Conservation (phyloP, 64 coral and sea anemone species). For the Montipora efflorescens region DNA sequence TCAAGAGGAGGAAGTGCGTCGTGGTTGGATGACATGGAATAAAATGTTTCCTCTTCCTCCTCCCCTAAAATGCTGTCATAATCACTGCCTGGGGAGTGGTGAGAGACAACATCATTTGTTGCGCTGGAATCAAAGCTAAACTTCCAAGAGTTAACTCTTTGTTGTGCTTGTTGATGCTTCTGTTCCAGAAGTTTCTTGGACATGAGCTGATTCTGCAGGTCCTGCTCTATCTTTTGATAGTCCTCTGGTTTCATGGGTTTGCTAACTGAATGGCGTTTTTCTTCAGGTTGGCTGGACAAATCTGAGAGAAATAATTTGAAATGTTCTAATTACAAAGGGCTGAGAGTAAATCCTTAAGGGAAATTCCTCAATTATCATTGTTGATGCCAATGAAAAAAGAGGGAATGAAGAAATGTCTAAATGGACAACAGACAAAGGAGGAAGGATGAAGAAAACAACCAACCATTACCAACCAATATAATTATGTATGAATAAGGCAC, state of each 20-base stretch:
- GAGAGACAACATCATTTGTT: slow-evolving; percentile 46
- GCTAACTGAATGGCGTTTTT: slow-evolving; percentile 40
- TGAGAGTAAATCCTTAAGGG: neutral
- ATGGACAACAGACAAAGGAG: no score
- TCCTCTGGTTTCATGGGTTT: slow-evolving; percentile 98
- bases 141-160: slow-evolving; percentile 88
- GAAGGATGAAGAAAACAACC: no score
- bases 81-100: slow-evolving; percentile 73
- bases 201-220: slow-evolving; percentile 86
- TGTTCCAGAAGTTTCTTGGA: slow-evolving; percentile 53
- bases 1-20: slow-evolving; percentile 84
- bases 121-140: slow-evolving; percentile 77
- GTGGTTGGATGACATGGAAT: slow-evolving; percentile 82
- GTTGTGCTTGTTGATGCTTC: slow-evolving; percentile 68
- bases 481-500: no score
- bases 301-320: neutral
- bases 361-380: no score
- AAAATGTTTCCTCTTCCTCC: slow-evolving; percentile 85
- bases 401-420: no score
- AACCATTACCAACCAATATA: no score
- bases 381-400: no score
- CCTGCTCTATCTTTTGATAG: slow-evolving; percentile 90
- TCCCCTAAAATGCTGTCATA: slow-evolving; percentile 91
- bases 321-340: neutral
- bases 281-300: neutral